Evolutionary conservation across 1,140 invertebrate genomes (phyloP), one percentile per base, ranked within the genome.

Genomic region (Mamestra configurata): DNA sequence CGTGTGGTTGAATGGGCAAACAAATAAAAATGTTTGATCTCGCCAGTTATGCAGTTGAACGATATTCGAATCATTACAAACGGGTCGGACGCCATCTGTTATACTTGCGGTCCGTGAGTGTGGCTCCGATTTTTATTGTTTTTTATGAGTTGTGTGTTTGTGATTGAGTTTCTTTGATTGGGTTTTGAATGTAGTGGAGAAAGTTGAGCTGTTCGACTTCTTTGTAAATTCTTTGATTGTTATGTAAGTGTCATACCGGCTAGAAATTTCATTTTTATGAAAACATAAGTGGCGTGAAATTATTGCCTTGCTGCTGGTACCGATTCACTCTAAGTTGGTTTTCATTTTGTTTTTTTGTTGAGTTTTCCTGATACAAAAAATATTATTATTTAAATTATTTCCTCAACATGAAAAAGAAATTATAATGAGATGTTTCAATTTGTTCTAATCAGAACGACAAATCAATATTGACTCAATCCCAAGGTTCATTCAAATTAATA

Each of bases 21-120:
- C 90, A 92, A 93, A 94, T 93, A 92, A 93, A 93, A 92, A 93
- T 92, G 89, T 92, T 92, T 92, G 89, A 92, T 93, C 90, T 90
- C 83, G 77, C 84, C 85, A 84, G 86, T 90, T 90, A 89, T 89
- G 89, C 86, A 88, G 89, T 89, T 81, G 85, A 88, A 79, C 84
- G 86, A 88, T 94, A 92, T 92, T 90, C 85, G 88, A 89, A 89
- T 91, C 85, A 90, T 90, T 90, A 91, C 88, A 85, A 90, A 83
- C 79, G 83, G 75, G 82, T 82, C 68, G 68, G 24, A 27, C 73
- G 73, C 73, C 73, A 76, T 76, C 57, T 76, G 73, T 64, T 43
- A 40, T 43, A 27, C 24, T 35, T 76, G 73, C 15, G 46, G 46
- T n/a, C 35, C 40, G 7, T 46, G 20, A 75, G 35, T 59, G 73